These are phyloP conservation scores for Capromys pilorides DNA, from an alignment of 2,797 vertebrate species.

Conservation along the genomic window DNA sequence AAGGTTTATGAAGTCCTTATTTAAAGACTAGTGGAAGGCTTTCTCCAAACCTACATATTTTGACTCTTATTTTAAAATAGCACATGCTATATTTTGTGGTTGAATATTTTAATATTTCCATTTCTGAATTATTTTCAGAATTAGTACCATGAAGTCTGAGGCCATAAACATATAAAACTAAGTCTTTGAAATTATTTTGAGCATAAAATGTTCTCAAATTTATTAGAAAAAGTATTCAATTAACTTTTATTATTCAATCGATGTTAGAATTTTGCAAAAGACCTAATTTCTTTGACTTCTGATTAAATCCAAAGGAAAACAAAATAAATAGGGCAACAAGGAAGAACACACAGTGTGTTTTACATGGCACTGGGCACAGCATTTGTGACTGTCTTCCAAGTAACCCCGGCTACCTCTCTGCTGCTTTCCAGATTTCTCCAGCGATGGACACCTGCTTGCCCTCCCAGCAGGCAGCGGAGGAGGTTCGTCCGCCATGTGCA, in stretches of 20 bases:
- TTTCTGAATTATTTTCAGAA: conserved; percentile 54
- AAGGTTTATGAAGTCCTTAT: conserved; percentile 2
- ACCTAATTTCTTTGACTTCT: conserved; percentile 57
- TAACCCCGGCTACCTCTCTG: conserved; percentile 45
- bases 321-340: conserved; percentile 37
- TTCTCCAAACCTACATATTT: neutral
- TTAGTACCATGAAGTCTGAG: conserved; percentile 36
- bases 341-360: conserved; percentile 52
- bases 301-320: conserved; percentile 53
- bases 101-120: conserved; percentile 41
- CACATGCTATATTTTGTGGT: conserved; percentile 9
- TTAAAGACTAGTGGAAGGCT: neutral
- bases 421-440: conserved; percentile 71
- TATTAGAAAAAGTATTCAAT: conserved; percentile 45
- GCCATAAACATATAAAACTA: conserved; percentile 46
- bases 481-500: conserved; percentile 84
- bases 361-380: neutral
- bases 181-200: conserved; percentile 40
- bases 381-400: conserved; percentile 74
- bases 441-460: conserved; percentile 74
- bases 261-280: conserved; percentile 40
- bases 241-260: neutral
- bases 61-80: conserved; percentile 51
- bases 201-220: conserved; percentile 35
- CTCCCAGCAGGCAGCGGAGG: conserved; percentile 83